Conservation (phyloP, 92 coral and sea anemone species). For the Epizoanthus scotinus region DNA sequence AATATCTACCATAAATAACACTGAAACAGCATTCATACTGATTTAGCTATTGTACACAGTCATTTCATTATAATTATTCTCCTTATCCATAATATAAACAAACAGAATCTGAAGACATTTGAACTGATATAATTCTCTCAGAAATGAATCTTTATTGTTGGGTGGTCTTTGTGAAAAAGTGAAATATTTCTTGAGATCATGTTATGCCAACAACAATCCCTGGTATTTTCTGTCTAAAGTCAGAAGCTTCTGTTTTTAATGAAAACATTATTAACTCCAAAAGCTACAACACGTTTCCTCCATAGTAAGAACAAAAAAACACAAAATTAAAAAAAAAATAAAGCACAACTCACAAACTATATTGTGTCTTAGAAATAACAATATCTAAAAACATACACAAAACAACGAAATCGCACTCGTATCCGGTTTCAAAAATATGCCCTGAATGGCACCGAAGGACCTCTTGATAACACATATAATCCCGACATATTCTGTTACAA, state of each 20-base stretch:
- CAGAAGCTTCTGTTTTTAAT: neutral
- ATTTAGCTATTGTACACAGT: too few relatives aligned
- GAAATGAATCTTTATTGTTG: too few relatives aligned
- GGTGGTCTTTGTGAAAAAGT: too few relatives aligned
- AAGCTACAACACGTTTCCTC: neutral
- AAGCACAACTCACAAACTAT: neutral
- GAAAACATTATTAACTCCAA: neutral
- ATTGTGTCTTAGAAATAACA: neutral
- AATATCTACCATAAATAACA: too few relatives aligned
- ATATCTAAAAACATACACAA: neutral
- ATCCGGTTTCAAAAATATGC: neutral
- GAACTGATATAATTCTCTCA: too few relatives aligned
- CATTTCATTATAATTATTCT: too few relatives aligned
- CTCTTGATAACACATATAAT: neutral
- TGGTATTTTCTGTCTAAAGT: neutral
- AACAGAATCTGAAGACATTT: too few relatives aligned
- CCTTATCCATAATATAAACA: too few relatives aligned
- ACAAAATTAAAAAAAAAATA: neutral
- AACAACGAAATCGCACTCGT: neutral
- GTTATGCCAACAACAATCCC: neutral
- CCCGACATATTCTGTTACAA: neutral
- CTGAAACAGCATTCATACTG: too few relatives aligned
- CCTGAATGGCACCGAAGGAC: conserved; percentile 3
- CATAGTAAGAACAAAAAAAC: neutral
- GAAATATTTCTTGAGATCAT: too few relatives aligned